These are phyloP conservation scores for Tetranychus piercei DNA, from an alignment of 2,888 invertebrate species.

Conservation along the genomic window DNA sequence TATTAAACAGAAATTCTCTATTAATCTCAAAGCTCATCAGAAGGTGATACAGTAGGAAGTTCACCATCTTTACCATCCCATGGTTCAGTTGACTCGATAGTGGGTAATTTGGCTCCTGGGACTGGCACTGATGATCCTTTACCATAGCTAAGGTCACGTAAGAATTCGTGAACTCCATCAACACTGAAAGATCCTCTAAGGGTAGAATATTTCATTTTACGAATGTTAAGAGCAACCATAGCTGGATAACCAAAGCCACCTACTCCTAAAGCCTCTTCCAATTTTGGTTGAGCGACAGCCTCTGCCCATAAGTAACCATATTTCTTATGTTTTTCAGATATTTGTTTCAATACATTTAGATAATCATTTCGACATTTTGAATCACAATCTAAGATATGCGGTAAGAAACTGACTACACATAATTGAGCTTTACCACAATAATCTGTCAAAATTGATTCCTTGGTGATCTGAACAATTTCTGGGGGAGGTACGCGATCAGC, in stretches of 20 bases:
- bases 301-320: slow-evolving; percentile 95
- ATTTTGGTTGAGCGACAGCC: slow-evolving; percentile 58
- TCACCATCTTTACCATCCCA: slow-evolving; percentile 56
- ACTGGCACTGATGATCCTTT: slow-evolving; percentile 76
- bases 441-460: slow-evolving; percentile 43
- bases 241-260: slow-evolving; percentile 99
- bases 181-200: slow-evolving; percentile 81
- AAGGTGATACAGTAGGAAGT: neutral
- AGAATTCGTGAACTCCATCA: slow-evolving; percentile 84
- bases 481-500: slow-evolving; percentile 74
- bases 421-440: slow-evolving; percentile 64
- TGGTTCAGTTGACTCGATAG: slow-evolving; percentile 45
- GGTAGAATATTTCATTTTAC: slow-evolving; percentile 88
- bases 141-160: slow-evolving; percentile 62
- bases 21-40: neutral
- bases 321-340: slow-evolving; percentile 79
- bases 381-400: slow-evolving; percentile 88
- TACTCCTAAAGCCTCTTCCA: slow-evolving; percentile 77
- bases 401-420: slow-evolving; percentile 75
- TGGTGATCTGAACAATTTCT: slow-evolving; percentile 42
- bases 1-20: neutral
- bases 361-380: slow-evolving; percentile 77
- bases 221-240: slow-evolving; percentile 83
- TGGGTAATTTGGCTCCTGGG: slow-evolving; percentile 58
- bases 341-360: slow-evolving; percentile 47